phyloP scores from a whole-genome alignment of 2,888 invertebrate species.

The Tetramorium bicarinatum region DNA sequence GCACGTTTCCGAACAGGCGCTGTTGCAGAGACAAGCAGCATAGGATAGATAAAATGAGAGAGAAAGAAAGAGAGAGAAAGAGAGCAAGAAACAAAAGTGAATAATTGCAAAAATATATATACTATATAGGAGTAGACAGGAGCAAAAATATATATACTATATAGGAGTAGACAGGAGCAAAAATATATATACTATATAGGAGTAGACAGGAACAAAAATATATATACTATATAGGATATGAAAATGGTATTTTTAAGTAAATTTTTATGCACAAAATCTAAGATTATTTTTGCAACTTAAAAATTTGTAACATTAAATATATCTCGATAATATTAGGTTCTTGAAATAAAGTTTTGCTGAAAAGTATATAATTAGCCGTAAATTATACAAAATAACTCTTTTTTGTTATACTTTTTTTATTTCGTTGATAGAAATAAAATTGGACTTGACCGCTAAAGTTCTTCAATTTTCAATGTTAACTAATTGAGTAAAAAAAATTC shows the following conservation, averaged over 20 bases:
- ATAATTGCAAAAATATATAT: too few relatives aligned
- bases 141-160: too few relatives aligned
- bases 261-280: neutral
- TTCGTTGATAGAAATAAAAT: neutral
- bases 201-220: too few relatives aligned
- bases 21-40: neutral
- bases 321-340: neutral
- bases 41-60: neutral
- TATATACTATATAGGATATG: neutral
- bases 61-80: too few relatives aligned
- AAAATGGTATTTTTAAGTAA: neutral
- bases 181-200: too few relatives aligned
- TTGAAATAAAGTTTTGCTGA: neutral
- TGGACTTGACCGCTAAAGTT: neutral
- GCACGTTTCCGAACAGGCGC: neutral
- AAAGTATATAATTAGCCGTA: neutral
- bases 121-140: too few relatives aligned
- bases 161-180: too few relatives aligned
- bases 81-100: too few relatives aligned
- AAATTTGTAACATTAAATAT: neutral
- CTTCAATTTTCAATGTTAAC: neutral
- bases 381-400: neutral
- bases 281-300: neutral
- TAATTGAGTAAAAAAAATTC: neutral
- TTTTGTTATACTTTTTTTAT: neutral